Conservation (phyloP, 2,797 vertebrate species). For the Spinus olivaceus region DNA sequence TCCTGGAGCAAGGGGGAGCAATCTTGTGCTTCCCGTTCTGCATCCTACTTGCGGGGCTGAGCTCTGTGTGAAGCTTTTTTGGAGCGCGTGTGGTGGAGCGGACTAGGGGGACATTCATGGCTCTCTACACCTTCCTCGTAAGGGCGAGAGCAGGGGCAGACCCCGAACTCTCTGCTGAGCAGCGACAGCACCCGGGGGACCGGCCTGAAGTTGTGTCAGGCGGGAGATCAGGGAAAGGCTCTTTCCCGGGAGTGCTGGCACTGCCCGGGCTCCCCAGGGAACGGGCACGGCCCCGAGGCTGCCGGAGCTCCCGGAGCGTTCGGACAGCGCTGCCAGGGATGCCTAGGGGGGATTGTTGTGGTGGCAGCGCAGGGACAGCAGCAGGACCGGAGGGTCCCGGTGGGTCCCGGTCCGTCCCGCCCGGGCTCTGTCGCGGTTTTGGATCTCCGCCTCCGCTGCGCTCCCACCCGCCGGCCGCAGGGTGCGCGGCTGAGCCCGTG, state of each 20-base stretch:
- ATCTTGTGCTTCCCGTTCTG: background rate
- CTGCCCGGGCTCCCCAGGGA: background rate
- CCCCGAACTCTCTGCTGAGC: background rate
- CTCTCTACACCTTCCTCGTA: background rate
- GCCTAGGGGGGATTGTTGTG: fast-evolving
- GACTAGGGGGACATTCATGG: background rate
- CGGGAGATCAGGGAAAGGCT: fast-evolving
- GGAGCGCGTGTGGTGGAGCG: fast-evolving
- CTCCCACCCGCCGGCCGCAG: background rate
- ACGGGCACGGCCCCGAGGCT: background rate
- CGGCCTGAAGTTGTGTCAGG: background rate
- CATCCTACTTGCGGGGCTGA: fast-evolving
- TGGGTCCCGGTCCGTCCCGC: background rate
- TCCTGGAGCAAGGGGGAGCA: background rate
- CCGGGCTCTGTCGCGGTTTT: fast-evolving
- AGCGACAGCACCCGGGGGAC: background rate
- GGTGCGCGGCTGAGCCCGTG: background rate
- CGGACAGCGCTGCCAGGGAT: background rate
- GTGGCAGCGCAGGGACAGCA: fast-evolving
- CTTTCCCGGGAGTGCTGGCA: background rate
- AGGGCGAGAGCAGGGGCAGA: background rate
- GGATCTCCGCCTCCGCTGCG: background rate
- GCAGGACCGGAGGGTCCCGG: background rate
- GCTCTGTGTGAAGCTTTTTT: fast-evolving
- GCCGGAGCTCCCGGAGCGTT: background rate